Conservation (phyloP, 1,140 invertebrate genomes). For the Megathymus violae region DNA sequence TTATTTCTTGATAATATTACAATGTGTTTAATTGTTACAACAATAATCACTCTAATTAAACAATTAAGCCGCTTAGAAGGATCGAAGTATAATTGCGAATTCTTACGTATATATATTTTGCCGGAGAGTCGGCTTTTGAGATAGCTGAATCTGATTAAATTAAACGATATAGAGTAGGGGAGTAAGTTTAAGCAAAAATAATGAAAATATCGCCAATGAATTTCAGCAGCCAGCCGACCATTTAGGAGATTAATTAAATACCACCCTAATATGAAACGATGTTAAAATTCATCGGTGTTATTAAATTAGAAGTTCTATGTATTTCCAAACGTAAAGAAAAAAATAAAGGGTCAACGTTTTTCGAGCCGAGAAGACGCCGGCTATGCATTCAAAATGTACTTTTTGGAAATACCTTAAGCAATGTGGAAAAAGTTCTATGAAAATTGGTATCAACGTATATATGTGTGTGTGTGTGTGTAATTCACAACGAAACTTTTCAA, state of each 20-base stretch:
- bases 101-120: constrained; percentile 58
- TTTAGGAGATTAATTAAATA: constrained; percentile 42
- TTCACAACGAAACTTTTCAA: too few relatives aligned
- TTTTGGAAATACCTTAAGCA: too few relatives aligned
- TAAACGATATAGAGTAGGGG: constrained; percentile 70
- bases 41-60: constrained; percentile 12
- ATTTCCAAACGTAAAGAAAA: too few relatives aligned
- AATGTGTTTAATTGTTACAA: too few relatives aligned
- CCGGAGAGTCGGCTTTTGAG: constrained; percentile 50
- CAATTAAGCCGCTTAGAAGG: background rate
- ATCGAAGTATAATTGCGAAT: constrained; percentile 48
- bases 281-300: background rate
- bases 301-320: background rate
- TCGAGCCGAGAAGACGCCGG: too few relatives aligned
- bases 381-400: too few relatives aligned
- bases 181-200: constrained; percentile 60
- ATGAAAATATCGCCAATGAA: constrained; percentile 66
- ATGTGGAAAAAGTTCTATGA: too few relatives aligned
- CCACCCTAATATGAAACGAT: background rate
- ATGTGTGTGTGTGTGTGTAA: too few relatives aligned
- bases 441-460: too few relatives aligned
- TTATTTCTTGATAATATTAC: too few relatives aligned
- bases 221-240: constrained; percentile 33
- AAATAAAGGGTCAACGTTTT: too few relatives aligned
- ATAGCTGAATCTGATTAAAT: constrained; percentile 72